phyloP scores from a whole-genome alignment of 2,888 invertebrate species.

The Endotricha flammealis region DNA sequence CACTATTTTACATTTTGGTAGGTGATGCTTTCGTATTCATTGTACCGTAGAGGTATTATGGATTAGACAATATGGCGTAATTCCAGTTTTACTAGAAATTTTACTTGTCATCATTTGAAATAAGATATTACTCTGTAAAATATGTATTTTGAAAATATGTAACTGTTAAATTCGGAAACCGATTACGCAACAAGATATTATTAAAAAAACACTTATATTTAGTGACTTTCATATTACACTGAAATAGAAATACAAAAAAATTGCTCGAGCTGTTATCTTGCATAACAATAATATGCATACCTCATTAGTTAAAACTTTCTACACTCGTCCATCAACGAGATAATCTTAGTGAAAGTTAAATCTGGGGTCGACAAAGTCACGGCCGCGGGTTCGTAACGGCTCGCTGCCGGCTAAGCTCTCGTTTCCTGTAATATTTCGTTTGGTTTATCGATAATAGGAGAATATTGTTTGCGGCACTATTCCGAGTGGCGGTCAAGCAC shows the following conservation, averaged over 20 bases:
- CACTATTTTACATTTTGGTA: too few species aligned
- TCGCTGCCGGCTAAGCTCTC: background rate
- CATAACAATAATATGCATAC: conserved; percentile 11
- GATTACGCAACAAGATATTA: too few species aligned
- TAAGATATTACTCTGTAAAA: too few species aligned
- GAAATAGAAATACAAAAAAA: conserved; percentile 2
- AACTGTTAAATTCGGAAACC: too few species aligned
- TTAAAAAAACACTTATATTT: too few species aligned
- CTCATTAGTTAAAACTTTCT: conserved; percentile 13
- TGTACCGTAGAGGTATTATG: too few species aligned
- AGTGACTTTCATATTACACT: conserved; percentile 1
- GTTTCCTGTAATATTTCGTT: conserved; percentile 2
- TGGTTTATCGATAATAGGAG: conserved; percentile 28
- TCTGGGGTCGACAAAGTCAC: conserved; percentile 10
- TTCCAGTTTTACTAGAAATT: too few species aligned
- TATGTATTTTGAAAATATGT: too few species aligned
- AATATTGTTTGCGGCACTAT: conserved; percentile 29
- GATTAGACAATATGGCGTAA: too few species aligned
- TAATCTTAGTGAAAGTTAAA: conserved; percentile 12
- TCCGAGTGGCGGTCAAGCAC: conserved; percentile 40
- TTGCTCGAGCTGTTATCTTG: conserved; percentile 4
- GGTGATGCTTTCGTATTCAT: too few species aligned
- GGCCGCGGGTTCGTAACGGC: conserved; percentile 6
- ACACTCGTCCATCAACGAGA: conserved; percentile 8
- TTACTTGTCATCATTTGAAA: too few species aligned